These are phyloP conservation scores for Chrysomela aeneicollis DNA, from an alignment of 2,888 invertebrate species.

Conservation along the genomic window DNA sequence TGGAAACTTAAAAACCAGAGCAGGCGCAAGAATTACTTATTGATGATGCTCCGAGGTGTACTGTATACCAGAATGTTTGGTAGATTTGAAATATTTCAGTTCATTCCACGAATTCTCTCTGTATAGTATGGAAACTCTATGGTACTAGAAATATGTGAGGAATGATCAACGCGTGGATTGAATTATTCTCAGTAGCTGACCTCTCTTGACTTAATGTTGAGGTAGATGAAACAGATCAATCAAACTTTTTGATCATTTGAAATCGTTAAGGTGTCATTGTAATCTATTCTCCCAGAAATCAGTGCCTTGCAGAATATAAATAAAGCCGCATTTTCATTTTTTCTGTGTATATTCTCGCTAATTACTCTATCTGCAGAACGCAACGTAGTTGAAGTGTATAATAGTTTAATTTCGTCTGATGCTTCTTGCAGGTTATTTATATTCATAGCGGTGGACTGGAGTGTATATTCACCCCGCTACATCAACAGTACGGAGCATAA, in stretches of 20 bases:
- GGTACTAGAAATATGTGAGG: not conserved
- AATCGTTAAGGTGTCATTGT: too few relatives aligned
- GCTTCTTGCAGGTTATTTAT: slow-evolving; percentile 27
- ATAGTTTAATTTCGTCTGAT: slow-evolving; percentile 28
- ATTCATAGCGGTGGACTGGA: slow-evolving; percentile 28
- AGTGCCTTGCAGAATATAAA: too few relatives aligned
- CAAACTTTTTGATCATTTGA: too few relatives aligned
- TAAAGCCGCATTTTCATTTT: too few relatives aligned
- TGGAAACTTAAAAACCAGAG: slow-evolving; percentile 7
- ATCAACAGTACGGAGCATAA: slow-evolving; percentile 28
- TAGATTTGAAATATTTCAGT: not conserved
- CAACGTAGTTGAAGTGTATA: slow-evolving; percentile 11
- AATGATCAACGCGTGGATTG: too few relatives aligned
- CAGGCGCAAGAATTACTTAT: slow-evolving; percentile 1
- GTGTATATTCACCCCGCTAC: slow-evolving; percentile 27
- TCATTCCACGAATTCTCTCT: not conserved
- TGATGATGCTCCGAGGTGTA: not conserved
- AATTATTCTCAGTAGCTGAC: too few relatives aligned
- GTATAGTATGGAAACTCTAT: not conserved
- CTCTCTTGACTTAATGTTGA: too few relatives aligned
- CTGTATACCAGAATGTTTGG: not conserved
- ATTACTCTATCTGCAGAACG: slow-evolving; percentile 18
- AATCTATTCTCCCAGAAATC: too few relatives aligned
- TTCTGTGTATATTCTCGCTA: not conserved
- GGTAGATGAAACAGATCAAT: too few relatives aligned